Evolutionary conservation across 2,888 invertebrate species (phyloP).

Genomic region (Thalpophila matura): DNA sequence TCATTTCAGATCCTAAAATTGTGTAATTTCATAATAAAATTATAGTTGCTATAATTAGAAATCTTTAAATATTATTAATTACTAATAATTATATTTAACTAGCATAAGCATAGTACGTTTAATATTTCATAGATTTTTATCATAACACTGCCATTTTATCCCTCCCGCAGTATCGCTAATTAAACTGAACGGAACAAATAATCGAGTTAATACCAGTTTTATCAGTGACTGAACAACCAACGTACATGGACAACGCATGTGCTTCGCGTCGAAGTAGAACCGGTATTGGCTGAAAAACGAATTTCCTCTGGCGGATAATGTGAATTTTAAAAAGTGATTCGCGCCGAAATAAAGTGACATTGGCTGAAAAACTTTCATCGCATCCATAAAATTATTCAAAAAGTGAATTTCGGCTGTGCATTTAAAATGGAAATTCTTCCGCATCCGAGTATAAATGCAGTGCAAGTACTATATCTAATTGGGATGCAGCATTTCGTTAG

Average conservation of each 20-base stretch:
- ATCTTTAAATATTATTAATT: too few species aligned
- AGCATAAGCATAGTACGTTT: too few species aligned
- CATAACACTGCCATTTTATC: slow-evolving; percentile 24
- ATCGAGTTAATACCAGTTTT: slow-evolving; percentile 37
- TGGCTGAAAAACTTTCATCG: slow-evolving; percentile 68
- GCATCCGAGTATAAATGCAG: slow-evolving; percentile 73
- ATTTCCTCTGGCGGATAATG: slow-evolving; percentile 33
- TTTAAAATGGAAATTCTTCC: slow-evolving; percentile 59
- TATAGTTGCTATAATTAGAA: too few species aligned
- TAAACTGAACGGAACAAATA: slow-evolving; percentile 40
- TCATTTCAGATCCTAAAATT: background rate
- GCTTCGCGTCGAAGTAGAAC: slow-evolving; percentile 69
- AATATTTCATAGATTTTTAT: slow-evolving; percentile 6
- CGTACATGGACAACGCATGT: slow-evolving; percentile 76
- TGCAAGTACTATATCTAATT: slow-evolving; percentile 81
- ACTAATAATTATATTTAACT: too few species aligned
- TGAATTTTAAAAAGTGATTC: slow-evolving; percentile 46
- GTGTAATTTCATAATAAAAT: too few species aligned
- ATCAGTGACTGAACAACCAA: slow-evolving; percentile 56
- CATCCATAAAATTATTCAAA: slow-evolving; percentile 35
- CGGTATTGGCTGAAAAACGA: slow-evolving; percentile 78
- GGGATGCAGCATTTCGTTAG: slow-evolving; percentile 85
- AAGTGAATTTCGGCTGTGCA: slow-evolving; percentile 20
- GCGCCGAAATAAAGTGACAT: slow-evolving; percentile 72
- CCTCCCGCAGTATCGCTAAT: slow-evolving; percentile 37